phyloP scores from a whole-genome alignment of 1,140 invertebrate genomes.

The Meloidogyne exigua region DNA sequence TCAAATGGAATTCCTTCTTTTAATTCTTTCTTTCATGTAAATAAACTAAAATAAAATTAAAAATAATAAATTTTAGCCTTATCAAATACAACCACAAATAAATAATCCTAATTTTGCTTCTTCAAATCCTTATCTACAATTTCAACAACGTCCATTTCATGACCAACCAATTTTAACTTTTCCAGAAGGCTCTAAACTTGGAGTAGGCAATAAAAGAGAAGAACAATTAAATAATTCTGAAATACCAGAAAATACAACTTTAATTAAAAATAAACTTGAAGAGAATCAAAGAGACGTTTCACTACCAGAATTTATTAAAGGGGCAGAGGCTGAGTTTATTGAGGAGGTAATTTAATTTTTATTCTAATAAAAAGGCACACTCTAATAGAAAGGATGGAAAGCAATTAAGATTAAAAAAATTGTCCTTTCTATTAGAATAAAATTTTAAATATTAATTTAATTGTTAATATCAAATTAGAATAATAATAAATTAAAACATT shows the following conservation, averaged over 20 bases:
- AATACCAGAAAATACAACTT: neutral
- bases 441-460: too few species aligned
- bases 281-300: neutral
- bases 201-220: neutral
- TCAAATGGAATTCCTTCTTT: neutral
- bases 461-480: too few species aligned
- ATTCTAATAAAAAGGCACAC: too few species aligned
- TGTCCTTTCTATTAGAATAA: neutral
- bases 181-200: neutral
- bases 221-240: neutral
- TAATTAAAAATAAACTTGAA: neutral
- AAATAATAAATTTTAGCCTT: neutral
- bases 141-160: constrained; percentile 2
- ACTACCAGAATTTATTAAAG: constrained; percentile 36
- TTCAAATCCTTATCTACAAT: neutral
- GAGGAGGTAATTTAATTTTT: constrained; percentile 31
- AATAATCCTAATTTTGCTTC: neutral
- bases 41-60: neutral
- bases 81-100: neutral
- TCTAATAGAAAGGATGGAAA: too few species aligned
- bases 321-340: constrained; percentile 32
- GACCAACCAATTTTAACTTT: neutral
- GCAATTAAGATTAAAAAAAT: too few species aligned
- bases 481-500: neutral
- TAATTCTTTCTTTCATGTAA: neutral